A percentile compares a stretch with the other conserved stretches of the same genome.
Conservation (phyloP, 2,797 vertebrate genomes). For the Scleropages formosus region DNA sequence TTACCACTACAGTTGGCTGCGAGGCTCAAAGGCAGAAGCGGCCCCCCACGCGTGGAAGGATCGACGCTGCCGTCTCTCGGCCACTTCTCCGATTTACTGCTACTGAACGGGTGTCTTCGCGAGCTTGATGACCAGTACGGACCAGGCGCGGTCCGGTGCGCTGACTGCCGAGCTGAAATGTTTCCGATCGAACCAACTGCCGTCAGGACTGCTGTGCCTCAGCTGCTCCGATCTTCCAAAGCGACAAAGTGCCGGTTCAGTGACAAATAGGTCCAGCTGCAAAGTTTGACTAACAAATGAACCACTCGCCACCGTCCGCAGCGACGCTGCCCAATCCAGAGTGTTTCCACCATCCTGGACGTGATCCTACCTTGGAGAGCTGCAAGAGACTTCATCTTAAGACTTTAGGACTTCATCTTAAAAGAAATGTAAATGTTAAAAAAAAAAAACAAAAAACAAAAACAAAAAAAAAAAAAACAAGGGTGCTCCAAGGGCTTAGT, state of each 20-base stretch:
- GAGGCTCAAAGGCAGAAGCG: not conserved
- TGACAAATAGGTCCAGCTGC: not conserved
- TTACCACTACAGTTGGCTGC: not conserved
- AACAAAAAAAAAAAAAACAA: too few relatives aligned
- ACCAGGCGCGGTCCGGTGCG: not conserved
- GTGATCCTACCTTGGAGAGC: not conserved
- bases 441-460: too few relatives aligned
- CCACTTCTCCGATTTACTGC: too few relatives aligned
- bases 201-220: not conserved
- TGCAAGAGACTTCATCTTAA: too few relatives aligned
- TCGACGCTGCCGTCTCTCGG: too few relatives aligned
- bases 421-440: too few relatives aligned
- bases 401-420: too few relatives aligned
- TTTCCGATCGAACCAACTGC: not conserved
- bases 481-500: too few relatives aligned
- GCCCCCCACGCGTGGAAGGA: not conserved
- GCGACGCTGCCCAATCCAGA: not conserved
- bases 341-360: not conserved
- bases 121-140: not conserved
- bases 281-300: conserved; percentile 10
- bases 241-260: not conserved
- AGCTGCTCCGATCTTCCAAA: not conserved
- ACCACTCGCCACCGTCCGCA: not conserved
- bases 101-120: not conserved
- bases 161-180: not conserved